Base-by-base conservation (phyloP, 2,888 invertebrate genomes). In the Apomyelois bistriatella region DNA sequence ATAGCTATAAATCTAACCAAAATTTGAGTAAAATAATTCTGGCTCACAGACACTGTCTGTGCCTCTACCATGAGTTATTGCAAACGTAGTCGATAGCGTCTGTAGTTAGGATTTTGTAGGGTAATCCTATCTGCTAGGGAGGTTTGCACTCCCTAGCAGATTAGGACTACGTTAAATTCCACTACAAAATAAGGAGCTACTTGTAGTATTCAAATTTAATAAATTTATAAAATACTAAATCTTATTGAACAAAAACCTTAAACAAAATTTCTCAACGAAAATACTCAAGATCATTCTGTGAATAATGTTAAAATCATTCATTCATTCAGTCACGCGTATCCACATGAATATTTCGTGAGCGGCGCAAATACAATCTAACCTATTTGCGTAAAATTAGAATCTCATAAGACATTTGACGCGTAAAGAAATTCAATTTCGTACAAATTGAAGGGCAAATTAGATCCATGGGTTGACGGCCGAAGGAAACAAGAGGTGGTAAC, bases 321-420 rank as follows among this genome's bases (percentile, higher is more conserved):
- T 32, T 32, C 7, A 32, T 32, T 32, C 32, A 32, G 32, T 10
- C 32, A 32, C 32, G 32, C 32, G 8, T 3, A 10, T 9, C 7
- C 32, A 32, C 32, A 7, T 10, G 7, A 2, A 7, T 9, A 32
- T 9, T 1, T 9, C 9, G 3, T 7, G 32, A 32, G 32, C 1
- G 8, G 32, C 32, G 32, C 9, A 10, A 32, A 32, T 10, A 32
- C 32, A 10, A 22, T 22, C 22, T 22, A 74, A 71, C 66, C 70
- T 76, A 79, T 81, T 80, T 79, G 73, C 68, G 72, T 74, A 71
- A 79, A 81, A 82, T 80, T 80, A 76, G 76, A 75, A 79, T 78
- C 76, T 77, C 72, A 74, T 77, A 76, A 79, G 74, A 77, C 74
- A 76, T 81, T 84, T 81, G 84, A 82, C 74, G 85, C 75, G 72